Conservation (phyloP, 2,797 vertebrate genomes). For the Podarcis siculus region DNA sequence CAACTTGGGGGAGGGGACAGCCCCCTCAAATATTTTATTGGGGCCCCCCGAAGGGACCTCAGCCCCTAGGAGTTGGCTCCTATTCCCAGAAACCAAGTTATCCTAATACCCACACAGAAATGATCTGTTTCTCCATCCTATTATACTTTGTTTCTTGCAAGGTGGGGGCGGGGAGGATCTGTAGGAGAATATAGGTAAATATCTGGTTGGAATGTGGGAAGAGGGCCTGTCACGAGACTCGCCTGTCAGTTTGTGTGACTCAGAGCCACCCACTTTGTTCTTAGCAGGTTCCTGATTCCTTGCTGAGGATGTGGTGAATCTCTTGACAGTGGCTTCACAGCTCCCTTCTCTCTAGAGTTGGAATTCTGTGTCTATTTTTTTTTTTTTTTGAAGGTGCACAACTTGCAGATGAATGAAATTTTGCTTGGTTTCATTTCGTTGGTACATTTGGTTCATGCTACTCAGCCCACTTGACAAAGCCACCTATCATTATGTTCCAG, state of each 20-base stretch:
- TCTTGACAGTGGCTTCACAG: neutral
- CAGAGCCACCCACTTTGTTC: neutral
- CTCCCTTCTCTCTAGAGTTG: neutral
- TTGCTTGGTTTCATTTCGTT: neutral
- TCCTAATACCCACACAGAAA: neutral
- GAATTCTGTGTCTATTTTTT: neutral
- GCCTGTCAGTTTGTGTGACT: neutral
- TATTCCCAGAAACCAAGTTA: neutral
- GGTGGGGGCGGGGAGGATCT: neutral
- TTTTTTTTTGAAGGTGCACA: neutral
- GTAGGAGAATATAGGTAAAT: constrained; percentile 2
- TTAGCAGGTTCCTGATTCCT: neutral
- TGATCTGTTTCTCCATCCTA: neutral
- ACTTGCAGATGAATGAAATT: neutral
- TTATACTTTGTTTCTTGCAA: neutral
- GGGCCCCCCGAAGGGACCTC: too few relatives aligned
- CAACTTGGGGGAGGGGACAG: too few relatives aligned
- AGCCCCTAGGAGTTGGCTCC: too few relatives aligned
- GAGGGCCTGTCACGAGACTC: neutral
- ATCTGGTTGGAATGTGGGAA: neutral
- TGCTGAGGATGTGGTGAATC: neutral
- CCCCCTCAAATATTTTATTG: too few relatives aligned
- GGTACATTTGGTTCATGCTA: neutral
- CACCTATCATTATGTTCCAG: neutral
- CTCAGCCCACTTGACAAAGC: neutral